Evolutionary conservation across 2,888 invertebrate species (phyloP), one percentile per base, ranked within the genome.

Genomic region (Tenthredo mesomela): DNA sequence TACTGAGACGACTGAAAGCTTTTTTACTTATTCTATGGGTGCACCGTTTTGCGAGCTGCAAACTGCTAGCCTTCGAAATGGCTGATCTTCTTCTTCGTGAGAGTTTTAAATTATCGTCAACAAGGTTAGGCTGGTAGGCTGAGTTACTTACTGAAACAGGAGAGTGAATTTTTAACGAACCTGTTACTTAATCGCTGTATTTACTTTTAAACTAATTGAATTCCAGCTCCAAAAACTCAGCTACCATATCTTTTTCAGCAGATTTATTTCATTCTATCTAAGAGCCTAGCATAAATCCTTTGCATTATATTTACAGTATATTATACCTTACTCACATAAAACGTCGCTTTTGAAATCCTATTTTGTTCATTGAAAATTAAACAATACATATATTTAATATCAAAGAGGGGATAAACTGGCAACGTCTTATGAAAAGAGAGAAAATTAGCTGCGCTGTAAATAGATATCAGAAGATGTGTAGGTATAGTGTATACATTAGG

Each of bases 161-260:
- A 54, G 54, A n/a, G 29, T 77, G 77, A 77, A 77, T 77, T 50
- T 77, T 77, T 77, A 33, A 29, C 50, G 29, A 54, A 77, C 54
- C 29, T 77, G 21, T 54, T 50, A 77, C 54, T n/a, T 77, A 40
- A 77, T 77, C 77, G 43, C 43, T 33, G 54, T 77, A 50, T n/a
- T n/a, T 77, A 77, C 77, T 77, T 54, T 77, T 0, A 77, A 54
- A 33, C 29, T 77, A 77, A 77, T 77, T 77, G 54, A 77, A 33
- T 33, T 54, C 54, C 12, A 33, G 33, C 77, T 77, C 50, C 33
- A 33, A n/a, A 50, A 77, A 77, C 29, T 77, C 29, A n/a, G 4
- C 43, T 21, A 43, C 40, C 43, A 73, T 73, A 73, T 73, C n/a
- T 43, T n/a, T 40, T 73, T 43, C 43, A 40, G 3, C 71, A n/a